These are phyloP conservation scores for Macaca mulatta DNA, from an alignment of 2,113 vertebrate species.

Conservation along the genomic window DNA sequence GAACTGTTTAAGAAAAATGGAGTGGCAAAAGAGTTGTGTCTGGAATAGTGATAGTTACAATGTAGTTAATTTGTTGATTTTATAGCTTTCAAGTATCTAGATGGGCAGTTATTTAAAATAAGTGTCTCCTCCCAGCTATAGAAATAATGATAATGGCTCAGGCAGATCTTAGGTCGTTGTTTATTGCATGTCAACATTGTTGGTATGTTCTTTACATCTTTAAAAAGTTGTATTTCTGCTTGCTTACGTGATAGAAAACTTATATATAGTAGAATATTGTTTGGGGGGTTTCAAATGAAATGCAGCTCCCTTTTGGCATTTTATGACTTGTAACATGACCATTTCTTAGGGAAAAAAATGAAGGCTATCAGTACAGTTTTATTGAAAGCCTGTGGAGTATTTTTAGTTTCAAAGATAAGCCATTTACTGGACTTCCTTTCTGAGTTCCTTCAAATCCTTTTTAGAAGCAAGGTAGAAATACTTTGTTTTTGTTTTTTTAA, in stretches of 20 bases:
- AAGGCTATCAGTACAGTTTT: not conserved
- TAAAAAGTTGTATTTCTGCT: not conserved
- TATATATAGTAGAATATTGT: not conserved
- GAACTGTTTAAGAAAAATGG: not conserved
- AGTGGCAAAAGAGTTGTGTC: not conserved
- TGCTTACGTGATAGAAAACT: not conserved
- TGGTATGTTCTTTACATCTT: conserved; percentile 20
- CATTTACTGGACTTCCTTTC: conserved; percentile 24
- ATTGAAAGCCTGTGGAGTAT: conserved; percentile 24
- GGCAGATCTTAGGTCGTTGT: not conserved
- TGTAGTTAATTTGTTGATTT: not conserved
- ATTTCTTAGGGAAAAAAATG: not conserved
- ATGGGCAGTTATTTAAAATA: not conserved
- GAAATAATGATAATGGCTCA: not conserved
- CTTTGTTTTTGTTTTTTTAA: not conserved
- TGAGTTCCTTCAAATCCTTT: conserved; percentile 32
- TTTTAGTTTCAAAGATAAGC: conserved; percentile 45
- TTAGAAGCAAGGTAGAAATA: not conserved
- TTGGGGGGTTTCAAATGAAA: not conserved
- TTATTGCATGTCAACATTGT: not conserved
- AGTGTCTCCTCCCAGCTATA: not conserved
- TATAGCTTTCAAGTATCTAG: not conserved
- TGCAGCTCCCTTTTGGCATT: not conserved
- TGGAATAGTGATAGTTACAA: not conserved
- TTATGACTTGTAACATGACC: not conserved